A percentile compares a stretch with the other conserved stretches of the same genome.
Conservation (phyloP, 2,888 invertebrate species). For the Himalopsyche japonica region DNA sequence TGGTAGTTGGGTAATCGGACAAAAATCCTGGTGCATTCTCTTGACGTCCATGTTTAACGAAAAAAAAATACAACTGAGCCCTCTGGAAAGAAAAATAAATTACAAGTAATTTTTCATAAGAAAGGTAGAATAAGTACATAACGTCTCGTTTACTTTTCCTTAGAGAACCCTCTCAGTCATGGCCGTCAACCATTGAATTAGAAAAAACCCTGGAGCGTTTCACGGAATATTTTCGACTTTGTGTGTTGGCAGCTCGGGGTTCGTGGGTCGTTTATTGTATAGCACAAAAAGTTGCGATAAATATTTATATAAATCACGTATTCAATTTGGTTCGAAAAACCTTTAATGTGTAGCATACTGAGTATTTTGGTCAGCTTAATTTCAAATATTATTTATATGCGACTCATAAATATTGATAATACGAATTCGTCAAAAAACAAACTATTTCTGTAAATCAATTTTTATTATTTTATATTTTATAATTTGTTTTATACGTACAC, state of each 20-base stretch:
- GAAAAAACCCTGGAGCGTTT: constrained; percentile 11
- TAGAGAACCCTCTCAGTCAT: constrained; percentile 2
- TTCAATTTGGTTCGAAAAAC: constrained; percentile 8
- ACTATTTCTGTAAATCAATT: no score
- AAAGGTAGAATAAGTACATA: constrained; percentile 14
- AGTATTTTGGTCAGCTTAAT: not conserved
- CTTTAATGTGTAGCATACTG: not conserved
- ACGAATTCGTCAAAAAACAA: no score
- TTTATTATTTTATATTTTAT: no score
- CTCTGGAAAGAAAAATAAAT: constrained; percentile 9
- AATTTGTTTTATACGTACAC: no score
- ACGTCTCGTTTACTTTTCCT: constrained; percentile 11
- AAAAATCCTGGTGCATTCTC: not conserved
- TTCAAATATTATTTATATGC: not conserved
- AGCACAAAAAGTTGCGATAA: not conserved
- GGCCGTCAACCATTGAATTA: constrained; percentile 22
- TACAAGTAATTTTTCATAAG: constrained; percentile 24
- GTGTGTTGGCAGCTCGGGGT: not conserved
- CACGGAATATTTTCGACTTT: constrained; percentile 9
- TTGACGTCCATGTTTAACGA: not conserved
- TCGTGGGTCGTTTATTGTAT: not conserved
- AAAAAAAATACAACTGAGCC: not conserved
- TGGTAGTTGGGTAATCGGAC: not conserved
- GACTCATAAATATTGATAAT: not conserved
- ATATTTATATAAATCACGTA: constrained; percentile 10